These are phyloP conservation scores for Mesoligia furuncula DNA, from an alignment of 2,888 invertebrate species.

Conservation along the genomic window DNA sequence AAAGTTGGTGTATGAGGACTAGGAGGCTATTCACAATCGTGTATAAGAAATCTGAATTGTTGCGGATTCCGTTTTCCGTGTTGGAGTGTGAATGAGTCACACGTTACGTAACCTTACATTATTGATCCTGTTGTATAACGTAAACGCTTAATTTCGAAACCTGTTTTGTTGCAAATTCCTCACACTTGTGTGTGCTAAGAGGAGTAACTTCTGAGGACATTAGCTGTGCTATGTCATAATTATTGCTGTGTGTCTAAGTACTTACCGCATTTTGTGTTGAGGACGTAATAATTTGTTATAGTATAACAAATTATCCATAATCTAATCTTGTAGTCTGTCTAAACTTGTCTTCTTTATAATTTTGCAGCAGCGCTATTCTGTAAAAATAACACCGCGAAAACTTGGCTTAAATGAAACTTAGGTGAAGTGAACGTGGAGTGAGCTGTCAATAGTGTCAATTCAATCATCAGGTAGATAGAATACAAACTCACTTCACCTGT, in stretches of 20 bases:
- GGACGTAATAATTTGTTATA: slow-evolving; percentile 28
- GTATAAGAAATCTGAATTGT: slow-evolving; percentile 51
- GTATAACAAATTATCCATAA: too few relatives aligned
- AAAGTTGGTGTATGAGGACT: slow-evolving; percentile 36
- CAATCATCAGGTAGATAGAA: too few relatives aligned
- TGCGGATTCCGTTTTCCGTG: slow-evolving; percentile 61
- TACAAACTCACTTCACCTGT: too few relatives aligned
- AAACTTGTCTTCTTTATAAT: slow-evolving; percentile 9
- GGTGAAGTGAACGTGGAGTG: too few relatives aligned
- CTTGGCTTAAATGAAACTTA: too few relatives aligned
- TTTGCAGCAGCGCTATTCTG: background rate
- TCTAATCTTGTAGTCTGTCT: slow-evolving; percentile 7
- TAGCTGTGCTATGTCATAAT: slow-evolving; percentile 59
- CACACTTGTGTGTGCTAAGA: slow-evolving; percentile 50
- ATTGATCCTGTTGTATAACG: slow-evolving; percentile 62
- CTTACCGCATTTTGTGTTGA: slow-evolving; percentile 25
- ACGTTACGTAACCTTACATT: slow-evolving; percentile 57
- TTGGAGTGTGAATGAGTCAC: slow-evolving; percentile 66
- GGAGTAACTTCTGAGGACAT: slow-evolving; percentile 30
- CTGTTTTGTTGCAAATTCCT: slow-evolving; percentile 48
- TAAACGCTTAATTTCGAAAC: slow-evolving; percentile 59
- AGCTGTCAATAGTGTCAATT: too few relatives aligned
- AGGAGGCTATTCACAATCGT: slow-evolving; percentile 52
- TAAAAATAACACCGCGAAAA: too few relatives aligned
- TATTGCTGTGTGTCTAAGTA: slow-evolving; percentile 47